Conservation (phyloP, 1,140 invertebrate species). For the Carposina sasakii region DNA sequence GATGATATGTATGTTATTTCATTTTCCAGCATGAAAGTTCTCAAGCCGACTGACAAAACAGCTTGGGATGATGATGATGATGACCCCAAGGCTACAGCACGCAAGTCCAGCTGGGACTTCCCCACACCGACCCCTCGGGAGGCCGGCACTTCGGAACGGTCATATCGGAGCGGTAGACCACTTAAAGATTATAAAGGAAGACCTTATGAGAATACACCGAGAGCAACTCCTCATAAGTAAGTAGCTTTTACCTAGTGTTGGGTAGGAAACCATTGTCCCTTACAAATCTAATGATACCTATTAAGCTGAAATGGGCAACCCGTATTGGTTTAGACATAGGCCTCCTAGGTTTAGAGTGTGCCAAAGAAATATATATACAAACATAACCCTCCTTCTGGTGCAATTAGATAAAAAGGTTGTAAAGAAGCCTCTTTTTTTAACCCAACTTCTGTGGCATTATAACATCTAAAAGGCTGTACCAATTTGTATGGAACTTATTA, state of each 20-base stretch:
- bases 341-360: too few species aligned
- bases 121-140: constrained; percentile 84
- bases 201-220: constrained; percentile 78
- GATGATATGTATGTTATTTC: constrained; percentile 1
- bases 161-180: constrained; percentile 42
- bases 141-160: constrained; percentile 63
- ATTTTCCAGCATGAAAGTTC: constrained; percentile 73
- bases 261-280: neutral
- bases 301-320: too few species aligned
- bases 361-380: too few species aligned
- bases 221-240: constrained; percentile 88
- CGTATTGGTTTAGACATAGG: too few species aligned
- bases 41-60: constrained; percentile 82
- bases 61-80: constrained; percentile 95
- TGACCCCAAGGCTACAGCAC: constrained; percentile 78
- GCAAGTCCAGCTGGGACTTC: constrained; percentile 91
- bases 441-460: too few species aligned
- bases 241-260: constrained; percentile 26
- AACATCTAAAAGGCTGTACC: too few species aligned
- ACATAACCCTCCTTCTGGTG: too few species aligned
- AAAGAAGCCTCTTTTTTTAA: too few species aligned
- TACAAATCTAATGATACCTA: neutral
- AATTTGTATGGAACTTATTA: too few species aligned
- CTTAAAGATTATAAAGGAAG: constrained; percentile 69
- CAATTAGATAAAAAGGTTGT: too few species aligned